phyloP scores from a whole-genome alignment of 2,797 vertebrate genomes.

The Apogon talboti region DNA sequence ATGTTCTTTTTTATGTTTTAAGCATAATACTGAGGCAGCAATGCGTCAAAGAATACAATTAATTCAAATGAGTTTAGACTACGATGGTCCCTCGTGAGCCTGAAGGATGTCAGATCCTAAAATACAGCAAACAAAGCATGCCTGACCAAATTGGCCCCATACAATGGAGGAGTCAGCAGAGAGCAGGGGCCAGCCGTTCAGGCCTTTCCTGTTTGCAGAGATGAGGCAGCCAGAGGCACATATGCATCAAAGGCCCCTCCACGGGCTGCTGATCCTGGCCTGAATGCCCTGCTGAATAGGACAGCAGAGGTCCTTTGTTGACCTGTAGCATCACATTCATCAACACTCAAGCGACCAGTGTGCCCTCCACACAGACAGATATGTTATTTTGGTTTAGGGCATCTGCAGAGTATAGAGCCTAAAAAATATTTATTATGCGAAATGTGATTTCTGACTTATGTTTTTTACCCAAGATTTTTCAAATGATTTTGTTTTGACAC shows the following conservation, averaged over 20 bases:
- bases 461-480: no score
- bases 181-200: constrained; percentile 67
- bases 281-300: constrained; percentile 76
- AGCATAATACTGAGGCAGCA: constrained; percentile 7
- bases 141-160: constrained; percentile 54
- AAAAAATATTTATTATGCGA: background rate
- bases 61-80: constrained; percentile 33
- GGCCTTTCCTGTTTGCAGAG: constrained; percentile 78
- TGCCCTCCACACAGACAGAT: constrained; percentile 44
- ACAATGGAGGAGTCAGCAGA: constrained; percentile 81
- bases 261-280: constrained; percentile 72
- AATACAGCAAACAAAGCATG: constrained; percentile 65
- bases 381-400: constrained; percentile 20
- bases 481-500: no score
- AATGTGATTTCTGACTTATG: no score
- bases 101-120: constrained; percentile 42
- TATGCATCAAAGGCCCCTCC: constrained; percentile 73
- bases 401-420: background rate
- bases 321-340: constrained; percentile 82
- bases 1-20: background rate
- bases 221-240: constrained; percentile 66
- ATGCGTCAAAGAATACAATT: constrained; percentile 14
- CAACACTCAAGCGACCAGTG: constrained; percentile 60
- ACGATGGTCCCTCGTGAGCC: background rate
- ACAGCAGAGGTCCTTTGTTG: constrained; percentile 73